Evolutionary conservation across 2,888 invertebrate species (phyloP).

Genomic region (Hydrotaea cyrtoneurina): DNA sequence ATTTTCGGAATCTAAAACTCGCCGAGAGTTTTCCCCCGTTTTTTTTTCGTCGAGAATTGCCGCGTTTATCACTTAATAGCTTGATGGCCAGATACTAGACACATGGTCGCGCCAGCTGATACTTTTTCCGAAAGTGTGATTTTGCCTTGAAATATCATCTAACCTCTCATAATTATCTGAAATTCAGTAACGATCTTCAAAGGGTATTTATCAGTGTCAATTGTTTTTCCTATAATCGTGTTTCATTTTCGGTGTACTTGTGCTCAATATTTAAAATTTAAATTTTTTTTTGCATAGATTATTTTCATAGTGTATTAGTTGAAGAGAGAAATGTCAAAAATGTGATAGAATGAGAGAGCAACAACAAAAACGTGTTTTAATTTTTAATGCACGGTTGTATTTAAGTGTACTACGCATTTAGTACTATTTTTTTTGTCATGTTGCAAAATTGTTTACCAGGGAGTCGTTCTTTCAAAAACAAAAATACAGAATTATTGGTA

Average conservation of each 20-base stretch:
- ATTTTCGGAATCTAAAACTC: constrained; percentile 1
- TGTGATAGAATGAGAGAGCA: constrained; percentile 26
- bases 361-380: constrained; percentile 60
- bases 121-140: constrained; percentile 35
- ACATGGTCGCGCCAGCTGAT: constrained; percentile 66
- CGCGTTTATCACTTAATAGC: constrained; percentile 18
- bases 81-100: constrained; percentile 24
- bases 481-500: too few species aligned
- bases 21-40: constrained; percentile 1
- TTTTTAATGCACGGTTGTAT: constrained; percentile 52
- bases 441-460: constrained; percentile 17
- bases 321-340: constrained; percentile 54
- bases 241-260: constrained; percentile 2
- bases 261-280: constrained; percentile 25
- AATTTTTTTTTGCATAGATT: constrained; percentile 37
- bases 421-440: not conserved
- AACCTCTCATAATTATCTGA: constrained; percentile 34
- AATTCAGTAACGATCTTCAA: constrained; percentile 10
- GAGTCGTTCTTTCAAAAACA: too few species aligned
- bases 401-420: constrained; percentile 23
- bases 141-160: constrained; percentile 48
- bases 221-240: not conserved
- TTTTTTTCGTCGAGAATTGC: not conserved
- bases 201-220: not conserved
- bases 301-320: constrained; percentile 24